These are phyloP conservation scores for Clupea harengus DNA, from an alignment of 2,113 vertebrate species.

Conservation along the genomic window DNA sequence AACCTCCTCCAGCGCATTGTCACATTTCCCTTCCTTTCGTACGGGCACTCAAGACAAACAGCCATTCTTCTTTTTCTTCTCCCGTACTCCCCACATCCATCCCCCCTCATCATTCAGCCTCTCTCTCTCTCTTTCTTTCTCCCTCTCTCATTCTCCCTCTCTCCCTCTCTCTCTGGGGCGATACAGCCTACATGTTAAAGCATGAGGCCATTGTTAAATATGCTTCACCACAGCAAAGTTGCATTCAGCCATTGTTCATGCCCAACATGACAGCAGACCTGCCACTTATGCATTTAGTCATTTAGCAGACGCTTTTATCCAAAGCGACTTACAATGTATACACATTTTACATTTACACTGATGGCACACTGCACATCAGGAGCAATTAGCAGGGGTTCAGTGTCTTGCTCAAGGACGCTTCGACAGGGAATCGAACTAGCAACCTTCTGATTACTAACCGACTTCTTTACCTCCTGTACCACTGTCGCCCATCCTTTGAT, in stretches of 20 bases:
- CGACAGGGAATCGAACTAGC: too few species aligned
- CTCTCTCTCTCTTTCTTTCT: background rate
- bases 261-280: background rate
- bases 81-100: slow-evolving; percentile 13
- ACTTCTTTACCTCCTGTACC: too few species aligned
- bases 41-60: background rate
- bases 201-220: background rate
- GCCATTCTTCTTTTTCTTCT: slow-evolving; percentile 25
- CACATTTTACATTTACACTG: too few species aligned
- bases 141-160: background rate
- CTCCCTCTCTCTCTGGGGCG: background rate
- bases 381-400: too few species aligned
- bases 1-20: slow-evolving; percentile 67
- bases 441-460: too few species aligned
- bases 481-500: background rate
- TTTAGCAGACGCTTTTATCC: too few species aligned
- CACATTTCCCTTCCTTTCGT: slow-evolving; percentile 56
- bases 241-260: background rate
- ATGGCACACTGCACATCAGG: too few species aligned
- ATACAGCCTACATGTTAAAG: background rate
- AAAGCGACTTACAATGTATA: too few species aligned
- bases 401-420: too few species aligned
- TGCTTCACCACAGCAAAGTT: background rate
- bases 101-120: background rate
- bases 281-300: too few species aligned